A percentile compares a stretch with the other conserved stretches of the same genome.
These are phyloP conservation scores for Drosophila flavopinicola DNA, from an alignment of 2,888 invertebrate genomes.

Conservation along the genomic window DNA sequence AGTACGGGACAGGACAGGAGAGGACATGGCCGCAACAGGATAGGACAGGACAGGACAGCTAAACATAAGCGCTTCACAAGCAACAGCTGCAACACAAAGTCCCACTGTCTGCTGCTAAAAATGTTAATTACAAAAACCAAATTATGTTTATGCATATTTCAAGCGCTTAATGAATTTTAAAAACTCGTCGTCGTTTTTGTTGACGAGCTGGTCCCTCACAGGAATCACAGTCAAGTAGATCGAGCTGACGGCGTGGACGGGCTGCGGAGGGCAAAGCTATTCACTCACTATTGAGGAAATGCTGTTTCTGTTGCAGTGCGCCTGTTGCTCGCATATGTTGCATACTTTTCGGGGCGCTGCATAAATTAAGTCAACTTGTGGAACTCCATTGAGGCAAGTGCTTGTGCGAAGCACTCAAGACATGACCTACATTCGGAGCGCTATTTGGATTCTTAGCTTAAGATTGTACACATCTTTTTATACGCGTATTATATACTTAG, in stretches of 20 bases:
- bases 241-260: neutral
- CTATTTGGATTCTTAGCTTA: neutral
- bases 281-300: no score
- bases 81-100: constrained; percentile 13
- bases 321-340: constrained; percentile 33
- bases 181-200: constrained; percentile 30
- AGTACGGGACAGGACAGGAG: neutral
- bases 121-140: constrained; percentile 50
- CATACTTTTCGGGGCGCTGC: neutral
- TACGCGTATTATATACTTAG: no score
- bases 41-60: neutral
- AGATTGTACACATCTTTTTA: neutral
- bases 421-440: neutral
- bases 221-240: constrained; percentile 10
- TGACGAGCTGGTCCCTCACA: constrained; percentile 12
- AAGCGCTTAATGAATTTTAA: constrained; percentile 55
- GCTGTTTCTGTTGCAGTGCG: constrained; percentile 9
- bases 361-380: constrained; percentile 2
- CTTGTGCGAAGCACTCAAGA: neutral
- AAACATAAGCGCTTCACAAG: neutral
- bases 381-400: neutral
- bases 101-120: constrained; percentile 15
- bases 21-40: no score
- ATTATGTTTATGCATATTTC: constrained; percentile 68
- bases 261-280: no score